Evolutionary conservation across 2,888 invertebrate genomes (phyloP).

Genomic region (Zygaena filipendulae): DNA sequence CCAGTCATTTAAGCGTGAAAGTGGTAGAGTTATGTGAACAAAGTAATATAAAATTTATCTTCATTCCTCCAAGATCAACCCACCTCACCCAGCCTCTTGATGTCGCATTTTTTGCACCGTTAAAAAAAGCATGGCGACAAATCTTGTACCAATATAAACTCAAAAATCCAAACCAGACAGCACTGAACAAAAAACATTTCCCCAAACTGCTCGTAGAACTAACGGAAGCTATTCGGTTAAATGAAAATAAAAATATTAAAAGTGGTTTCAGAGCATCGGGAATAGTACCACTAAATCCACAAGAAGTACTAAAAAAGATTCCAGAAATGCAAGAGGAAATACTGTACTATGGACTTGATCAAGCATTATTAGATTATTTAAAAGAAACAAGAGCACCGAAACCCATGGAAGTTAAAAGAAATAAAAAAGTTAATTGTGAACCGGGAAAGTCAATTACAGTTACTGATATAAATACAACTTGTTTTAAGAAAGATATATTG

Average conservation of each 20-base stretch:
- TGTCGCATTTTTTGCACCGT: slow-evolving; percentile 14
- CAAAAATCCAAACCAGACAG: slow-evolving; percentile 9
- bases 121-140: slow-evolving; percentile 14
- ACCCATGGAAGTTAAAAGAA: slow-evolving; percentile 6
- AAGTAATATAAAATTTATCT: slow-evolving; percentile 12
- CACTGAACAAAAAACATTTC: slow-evolving; percentile 12
- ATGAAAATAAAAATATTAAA: slow-evolving; percentile 11
- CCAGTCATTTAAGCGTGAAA: slow-evolving; percentile 12
- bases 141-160: slow-evolving; percentile 10
- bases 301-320: slow-evolving; percentile 15
- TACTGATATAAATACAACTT: slow-evolving; percentile 6
- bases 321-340: slow-evolving; percentile 13
- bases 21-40: slow-evolving; percentile 10
- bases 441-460: slow-evolving; percentile 8
- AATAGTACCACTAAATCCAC: slow-evolving; percentile 15
- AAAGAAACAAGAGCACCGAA: slow-evolving; percentile 6
- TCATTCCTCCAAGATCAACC: slow-evolving; percentile 15
- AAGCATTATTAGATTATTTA: slow-evolving; percentile 7
- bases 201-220: slow-evolving; percentile 9
- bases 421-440: slow-evolving; percentile 8
- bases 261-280: slow-evolving; percentile 16
- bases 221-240: slow-evolving; percentile 6
- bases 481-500: slow-evolving; percentile 1
- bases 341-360: slow-evolving; percentile 8
- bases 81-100: slow-evolving; percentile 16